A percentile compares a stretch with the other conserved stretches of the same genome.
Conservation (phyloP, 2,797 vertebrate species). For the Lerista edwardsae region DNA sequence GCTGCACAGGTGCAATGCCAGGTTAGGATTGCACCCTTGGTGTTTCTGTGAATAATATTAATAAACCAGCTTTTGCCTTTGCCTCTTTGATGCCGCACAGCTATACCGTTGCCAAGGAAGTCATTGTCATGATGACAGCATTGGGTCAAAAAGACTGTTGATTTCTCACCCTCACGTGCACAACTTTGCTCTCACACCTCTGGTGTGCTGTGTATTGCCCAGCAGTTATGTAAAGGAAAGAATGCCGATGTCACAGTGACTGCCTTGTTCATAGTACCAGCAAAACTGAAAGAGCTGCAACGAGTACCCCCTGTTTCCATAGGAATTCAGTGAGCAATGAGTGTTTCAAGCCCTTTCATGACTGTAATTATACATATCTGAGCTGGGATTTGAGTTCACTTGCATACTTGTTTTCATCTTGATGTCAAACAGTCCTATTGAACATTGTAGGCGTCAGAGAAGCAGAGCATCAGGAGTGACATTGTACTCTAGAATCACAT, state of each 20-base stretch:
- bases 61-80: not conserved
- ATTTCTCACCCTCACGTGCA: not conserved
- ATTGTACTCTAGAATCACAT: not conserved
- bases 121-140: too few relatives aligned
- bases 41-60: not conserved
- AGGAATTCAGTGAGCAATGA: constrained; percentile 28
- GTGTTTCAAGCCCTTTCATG: not conserved
- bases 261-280: not conserved
- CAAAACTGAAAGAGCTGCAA: not conserved
- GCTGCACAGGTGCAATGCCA: too few relatives aligned
- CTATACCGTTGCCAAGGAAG: not conserved
- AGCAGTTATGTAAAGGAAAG: not conserved
- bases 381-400: not conserved
- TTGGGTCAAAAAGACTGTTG: not conserved
- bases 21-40: too few relatives aligned
- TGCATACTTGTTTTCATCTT: not conserved
- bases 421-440: not conserved
- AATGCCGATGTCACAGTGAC: not conserved
- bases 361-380: not conserved
- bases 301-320: not conserved
- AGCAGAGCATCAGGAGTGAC: not conserved
- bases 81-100: not conserved
- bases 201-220: constrained; percentile 19
- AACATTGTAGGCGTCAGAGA: not conserved
- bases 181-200: not conserved